Percentiles rank a stretch among this genome's conserved stretches.
These are phyloP conservation scores for Brachyrhaphis roseni DNA, from an alignment of 2,797 vertebrate species.

Conservation along the genomic window DNA sequence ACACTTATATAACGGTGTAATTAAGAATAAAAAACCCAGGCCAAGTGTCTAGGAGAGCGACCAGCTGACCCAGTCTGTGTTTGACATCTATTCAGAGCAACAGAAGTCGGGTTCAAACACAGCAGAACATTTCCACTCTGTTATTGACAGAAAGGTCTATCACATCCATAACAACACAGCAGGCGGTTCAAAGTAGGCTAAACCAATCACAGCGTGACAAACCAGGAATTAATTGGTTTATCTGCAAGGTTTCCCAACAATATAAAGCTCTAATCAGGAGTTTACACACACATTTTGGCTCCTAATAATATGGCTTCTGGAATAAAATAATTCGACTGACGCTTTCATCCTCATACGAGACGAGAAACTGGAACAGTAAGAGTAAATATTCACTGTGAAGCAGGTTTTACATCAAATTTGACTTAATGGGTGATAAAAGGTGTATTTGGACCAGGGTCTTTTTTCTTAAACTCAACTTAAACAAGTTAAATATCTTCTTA, in stretches of 20 bases:
- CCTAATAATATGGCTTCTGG: not conserved
- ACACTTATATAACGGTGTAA: slow-evolving; percentile 42
- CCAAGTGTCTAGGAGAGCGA: slow-evolving; percentile 12
- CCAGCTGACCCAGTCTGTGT: not conserved
- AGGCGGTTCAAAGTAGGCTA: slow-evolving; percentile 16
- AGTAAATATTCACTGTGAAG: not conserved
- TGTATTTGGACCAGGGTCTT: too few species aligned
- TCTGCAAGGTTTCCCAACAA: not conserved
- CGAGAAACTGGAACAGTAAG: not conserved
- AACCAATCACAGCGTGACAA: slow-evolving; percentile 18
- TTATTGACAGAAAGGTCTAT: slow-evolving; percentile 8
- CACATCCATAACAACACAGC: slow-evolving; percentile 18
- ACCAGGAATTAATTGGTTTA: not conserved
- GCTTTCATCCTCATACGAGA: not conserved
- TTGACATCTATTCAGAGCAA: slow-evolving; percentile 28
- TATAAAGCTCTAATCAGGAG: not conserved
- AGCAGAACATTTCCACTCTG: slow-evolving; percentile 11
- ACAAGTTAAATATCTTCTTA: too few species aligned
- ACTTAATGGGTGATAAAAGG: too few species aligned
- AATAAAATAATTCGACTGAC: not conserved
- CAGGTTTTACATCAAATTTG: not conserved
- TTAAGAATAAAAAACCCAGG: slow-evolving; percentile 29
- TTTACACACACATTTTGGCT: not conserved
- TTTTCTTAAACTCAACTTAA: too few species aligned
- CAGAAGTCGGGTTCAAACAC: slow-evolving; percentile 24